Evolutionary conservation across 2,797 vertebrate species (phyloP), one percentile per base, ranked within the genome.

Genomic region (Psittacula derbiana): DNA sequence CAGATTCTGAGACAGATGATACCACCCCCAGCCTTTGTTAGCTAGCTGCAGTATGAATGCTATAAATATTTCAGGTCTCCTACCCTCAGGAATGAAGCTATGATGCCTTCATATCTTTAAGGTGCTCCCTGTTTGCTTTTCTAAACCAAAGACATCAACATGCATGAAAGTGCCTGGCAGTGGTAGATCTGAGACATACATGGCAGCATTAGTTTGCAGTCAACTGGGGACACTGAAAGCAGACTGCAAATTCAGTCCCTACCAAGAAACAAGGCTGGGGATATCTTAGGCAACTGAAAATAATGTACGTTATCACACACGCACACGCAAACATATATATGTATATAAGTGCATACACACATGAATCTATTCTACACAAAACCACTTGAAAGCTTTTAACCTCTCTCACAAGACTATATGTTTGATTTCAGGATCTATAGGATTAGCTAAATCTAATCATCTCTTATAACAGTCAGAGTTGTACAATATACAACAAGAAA

Each of bases 51-150:
- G 16, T 41, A 38, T 20, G 36, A 93, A 66, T 66, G 3, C 8
- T 40, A 49, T 64, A 91, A 95, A 90, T 93, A 92, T 73, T 93
- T 95, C 58, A 86, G 20, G 16, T 62, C 30, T 81, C 30, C 43
- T 80, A 6, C 43, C 17, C 24, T 57, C 47, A 75, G 40, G 57
- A 95, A 69, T 65, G 47, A 83, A 90, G 21, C 30, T 80, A 62
- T 62, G 30, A 75, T 65, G 80, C 50, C 36, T 75, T 78, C 53
- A 69, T 28, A 38, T 84, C 69, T 92, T 87, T 40, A 88, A 94
- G 67, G 50, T 95, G 53, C 3, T 92, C 64, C 36, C 8, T 20
- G 9, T 76, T 90, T 71, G n/a, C 19, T 87, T 80, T 84, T 82
- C 79, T 88, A 60, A 78, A 65, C 61, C 19, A 41, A 80, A 82